phyloP scores from a whole-genome alignment of 2,888 invertebrate species.

The Zaprionus bogoriensis region DNA sequence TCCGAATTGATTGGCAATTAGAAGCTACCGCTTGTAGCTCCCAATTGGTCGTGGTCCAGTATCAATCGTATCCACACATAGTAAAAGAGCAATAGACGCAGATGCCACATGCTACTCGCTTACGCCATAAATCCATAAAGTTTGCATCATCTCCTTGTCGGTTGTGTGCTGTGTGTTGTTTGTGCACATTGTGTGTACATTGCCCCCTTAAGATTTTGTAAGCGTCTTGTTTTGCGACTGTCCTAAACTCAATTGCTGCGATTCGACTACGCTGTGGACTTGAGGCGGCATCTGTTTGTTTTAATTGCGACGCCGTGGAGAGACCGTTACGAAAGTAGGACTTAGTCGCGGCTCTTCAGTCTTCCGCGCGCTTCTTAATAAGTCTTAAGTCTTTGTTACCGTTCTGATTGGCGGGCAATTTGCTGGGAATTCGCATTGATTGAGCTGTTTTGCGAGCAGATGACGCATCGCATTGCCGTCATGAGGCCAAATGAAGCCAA shows the following conservation, averaged over 20 bases:
- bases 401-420: slow-evolving; percentile 46
- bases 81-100: background rate
- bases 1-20: background rate
- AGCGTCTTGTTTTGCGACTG: slow-evolving; percentile 12
- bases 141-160: slow-evolving; percentile 20
- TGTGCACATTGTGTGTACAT: slow-evolving; percentile 8
- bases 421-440: slow-evolving; percentile 32
- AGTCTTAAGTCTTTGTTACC: slow-evolving; percentile 38
- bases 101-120: background rate
- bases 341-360: slow-evolving; percentile 10
- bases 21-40: background rate
- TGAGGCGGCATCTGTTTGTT: slow-evolving; percentile 19
- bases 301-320: slow-evolving; percentile 34
- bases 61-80: background rate
- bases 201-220: slow-evolving; percentile 4
- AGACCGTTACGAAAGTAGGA: slow-evolving; percentile 38
- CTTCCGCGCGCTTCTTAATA: too few species aligned
- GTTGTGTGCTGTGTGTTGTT: background rate
- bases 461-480: slow-evolving; percentile 22
- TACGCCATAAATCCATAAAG: slow-evolving; percentile 18
- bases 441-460: slow-evolving; percentile 23
- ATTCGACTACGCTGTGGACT: too few species aligned
- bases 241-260: slow-evolving; percentile 24
- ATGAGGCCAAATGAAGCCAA: slow-evolving; percentile 25
- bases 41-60: background rate